Evolutionary conservation across 2,888 invertebrate genomes (phyloP), one percentile per base, ranked within the genome.

Genomic region (Litoditis marina): DNA sequence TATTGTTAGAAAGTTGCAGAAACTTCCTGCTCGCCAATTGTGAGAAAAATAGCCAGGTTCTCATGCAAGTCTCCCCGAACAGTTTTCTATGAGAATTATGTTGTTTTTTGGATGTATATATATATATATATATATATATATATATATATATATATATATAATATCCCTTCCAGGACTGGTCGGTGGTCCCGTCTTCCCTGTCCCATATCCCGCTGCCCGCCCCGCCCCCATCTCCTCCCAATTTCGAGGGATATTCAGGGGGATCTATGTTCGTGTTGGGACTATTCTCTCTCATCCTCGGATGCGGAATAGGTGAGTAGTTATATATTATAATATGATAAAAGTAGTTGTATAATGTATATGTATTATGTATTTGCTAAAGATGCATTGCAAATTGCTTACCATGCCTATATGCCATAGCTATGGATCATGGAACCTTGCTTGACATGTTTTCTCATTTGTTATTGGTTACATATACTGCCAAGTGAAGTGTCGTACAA

Each of bases 231-330:
- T 30, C 34, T 7, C 65, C 60, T 2, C 46, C 51, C 2, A 56
- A 60, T n/a, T 74, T 66, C 53, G 19, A 66, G n/a, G 75, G 75
- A 25, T 75, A 71, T 56, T 69, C 73, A 1, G 73, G 73, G 2
- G 73, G 75, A 11, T 52, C 75, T 1, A 75, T 75, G 73, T 70
- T 73, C 51, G 71, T 75, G 8, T 58, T 75, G 6, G 70, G 66
- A n/a, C 61, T 75, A 22, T 75, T 73, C 66, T 68, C 67, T 39
- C 52, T 75, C 6, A 56, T 73, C 27, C 63, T 72, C 31, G 75
- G 75, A 39, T 65, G 65, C 3, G 64, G 59, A 2, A 62, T 75
- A 13, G 75, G 71, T 63, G 13, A 31, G 59, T 50, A n/a, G n/a
- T n/a, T n/a, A n/a, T n/a, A 25, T 39, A 42, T 34, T 5, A 22